phyloP scores from a whole-genome alignment of 2,888 invertebrate genomes.

The Epirrita christyi region DNA sequence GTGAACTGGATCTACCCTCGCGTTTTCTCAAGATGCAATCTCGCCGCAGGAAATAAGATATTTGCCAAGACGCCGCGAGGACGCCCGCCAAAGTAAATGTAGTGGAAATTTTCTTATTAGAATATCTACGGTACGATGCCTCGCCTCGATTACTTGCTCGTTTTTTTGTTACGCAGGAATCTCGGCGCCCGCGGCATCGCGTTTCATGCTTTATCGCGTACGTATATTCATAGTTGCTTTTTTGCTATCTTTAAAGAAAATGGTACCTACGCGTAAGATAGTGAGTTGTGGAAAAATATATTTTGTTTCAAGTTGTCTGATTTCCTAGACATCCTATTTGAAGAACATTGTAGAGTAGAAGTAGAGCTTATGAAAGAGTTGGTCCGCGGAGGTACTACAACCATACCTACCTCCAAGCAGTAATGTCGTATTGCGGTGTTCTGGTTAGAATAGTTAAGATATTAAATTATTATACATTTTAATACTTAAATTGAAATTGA shows the following conservation, averaged over 20 bases:
- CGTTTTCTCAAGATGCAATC: slow-evolving; percentile 86
- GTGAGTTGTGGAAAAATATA: not conserved
- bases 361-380: no score
- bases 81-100: slow-evolving; percentile 83
- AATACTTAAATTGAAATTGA: no score
- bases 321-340: no score
- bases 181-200: slow-evolving; percentile 52
- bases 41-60: slow-evolving; percentile 85
- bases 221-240: slow-evolving; percentile 40
- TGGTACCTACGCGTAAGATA: not conserved
- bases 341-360: no score
- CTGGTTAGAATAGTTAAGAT: no score
- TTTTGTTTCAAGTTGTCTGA: no score
- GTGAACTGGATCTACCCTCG: slow-evolving; percentile 79
- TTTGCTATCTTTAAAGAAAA: not conserved
- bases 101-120: slow-evolving; percentile 86
- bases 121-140: slow-evolving; percentile 84
- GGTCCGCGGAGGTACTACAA: no score
- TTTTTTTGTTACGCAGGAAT: slow-evolving; percentile 79
- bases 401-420: no score
- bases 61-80: slow-evolving; percentile 85
- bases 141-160: slow-evolving; percentile 70
- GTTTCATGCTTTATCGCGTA: slow-evolving; percentile 67
- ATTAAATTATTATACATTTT: no score
- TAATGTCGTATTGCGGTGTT: no score